A percentile compares a stretch with the other conserved stretches of the same genome.
phyloP scores from a whole-genome alignment of 1,140 invertebrate genomes.

The Chelonus insularis region DNA sequence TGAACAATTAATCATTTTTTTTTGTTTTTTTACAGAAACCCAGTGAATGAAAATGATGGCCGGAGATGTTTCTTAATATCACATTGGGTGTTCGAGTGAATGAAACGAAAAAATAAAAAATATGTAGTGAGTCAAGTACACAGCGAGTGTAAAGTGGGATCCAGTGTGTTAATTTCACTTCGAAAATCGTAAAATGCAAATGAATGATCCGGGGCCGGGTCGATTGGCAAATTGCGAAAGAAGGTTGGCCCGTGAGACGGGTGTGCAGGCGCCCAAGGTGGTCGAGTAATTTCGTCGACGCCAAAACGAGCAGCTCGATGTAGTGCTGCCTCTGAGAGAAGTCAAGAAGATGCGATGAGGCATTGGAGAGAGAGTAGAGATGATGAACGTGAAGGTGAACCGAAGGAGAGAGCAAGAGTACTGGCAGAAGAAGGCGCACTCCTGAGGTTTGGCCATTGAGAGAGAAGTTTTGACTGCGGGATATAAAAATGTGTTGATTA shows the following conservation, averaged over 20 bases:
- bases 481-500: conserved; percentile 63
- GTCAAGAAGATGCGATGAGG: conserved; percentile 10
- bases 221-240: conserved; percentile 60
- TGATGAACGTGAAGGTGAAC: conserved; percentile 24
- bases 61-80: too few relatives aligned
- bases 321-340: conserved; percentile 5
- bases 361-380: conserved; percentile 19
- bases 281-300: conserved; percentile 57
- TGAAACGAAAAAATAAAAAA: too few relatives aligned
- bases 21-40: too few relatives aligned
- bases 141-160: neutral
- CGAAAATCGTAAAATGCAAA: conserved; percentile 61
- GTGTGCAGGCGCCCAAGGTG: conserved; percentile 55
- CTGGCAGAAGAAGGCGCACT: conserved; percentile 28
- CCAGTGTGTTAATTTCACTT: conserved; percentile 53
- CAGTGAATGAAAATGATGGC: too few relatives aligned
- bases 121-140: neutral
- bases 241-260: conserved; percentile 36
- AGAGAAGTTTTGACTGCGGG: conserved; percentile 54
- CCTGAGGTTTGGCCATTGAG: conserved; percentile 48
- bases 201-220: conserved; percentile 43
- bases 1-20: too few relatives aligned
- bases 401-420: conserved; percentile 27
- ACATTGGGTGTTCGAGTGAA: too few relatives aligned
- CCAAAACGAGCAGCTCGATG: conserved; percentile 43